These are phyloP conservation scores for Epinephelus coioides DNA, from an alignment of 2,797 vertebrate genomes.

Conservation along the genomic window DNA sequence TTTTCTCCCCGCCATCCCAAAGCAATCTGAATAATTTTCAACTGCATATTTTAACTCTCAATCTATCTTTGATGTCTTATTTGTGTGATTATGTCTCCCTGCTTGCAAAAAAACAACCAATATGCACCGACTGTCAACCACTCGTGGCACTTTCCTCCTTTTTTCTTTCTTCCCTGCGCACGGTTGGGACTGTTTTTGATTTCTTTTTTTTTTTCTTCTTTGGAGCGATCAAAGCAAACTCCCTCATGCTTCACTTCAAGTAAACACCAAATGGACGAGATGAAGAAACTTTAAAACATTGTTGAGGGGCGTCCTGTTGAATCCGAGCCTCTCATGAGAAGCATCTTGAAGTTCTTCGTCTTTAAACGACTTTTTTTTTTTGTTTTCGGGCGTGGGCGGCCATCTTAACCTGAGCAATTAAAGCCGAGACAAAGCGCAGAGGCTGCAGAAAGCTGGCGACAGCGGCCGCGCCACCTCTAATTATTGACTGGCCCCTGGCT, in stretches of 20 bases:
- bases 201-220: slow-evolving; percentile 12
- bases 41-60: slow-evolving; percentile 87
- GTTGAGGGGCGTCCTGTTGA: slow-evolving; percentile 60
- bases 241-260: slow-evolving; percentile 75
- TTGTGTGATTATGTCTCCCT: slow-evolving; percentile 87
- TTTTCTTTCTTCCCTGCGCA: slow-evolving; percentile 48
- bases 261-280: slow-evolving; percentile 76
- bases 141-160: slow-evolving; percentile 68
- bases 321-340: slow-evolving; percentile 42
- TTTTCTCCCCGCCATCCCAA: slow-evolving; percentile 83
- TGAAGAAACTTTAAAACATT: slow-evolving; percentile 70
- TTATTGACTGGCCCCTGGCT: slow-evolving; percentile 85
- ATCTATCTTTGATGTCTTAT: slow-evolving; percentile 91
- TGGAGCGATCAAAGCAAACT: slow-evolving; percentile 81
- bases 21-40: slow-evolving; percentile 87
- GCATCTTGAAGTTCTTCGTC: slow-evolving; percentile 16
- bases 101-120: slow-evolving; percentile 69
- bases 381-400: slow-evolving; percentile 39
- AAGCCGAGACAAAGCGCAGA: slow-evolving; percentile 68
- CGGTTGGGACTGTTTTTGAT: slow-evolving; percentile 78
- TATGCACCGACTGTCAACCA: slow-evolving; percentile 77
- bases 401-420: slow-evolving; percentile 87
- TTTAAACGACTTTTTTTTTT: slow-evolving; percentile 41
- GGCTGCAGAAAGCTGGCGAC: slow-evolving; percentile 70
- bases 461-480: slow-evolving; percentile 82